A percentile compares a stretch with the other conserved stretches of the same genome.
Evolutionary conservation across 2,113 vertebrate genomes (phyloP).

Genomic region (Sminthopsis crassicaudata): DNA sequence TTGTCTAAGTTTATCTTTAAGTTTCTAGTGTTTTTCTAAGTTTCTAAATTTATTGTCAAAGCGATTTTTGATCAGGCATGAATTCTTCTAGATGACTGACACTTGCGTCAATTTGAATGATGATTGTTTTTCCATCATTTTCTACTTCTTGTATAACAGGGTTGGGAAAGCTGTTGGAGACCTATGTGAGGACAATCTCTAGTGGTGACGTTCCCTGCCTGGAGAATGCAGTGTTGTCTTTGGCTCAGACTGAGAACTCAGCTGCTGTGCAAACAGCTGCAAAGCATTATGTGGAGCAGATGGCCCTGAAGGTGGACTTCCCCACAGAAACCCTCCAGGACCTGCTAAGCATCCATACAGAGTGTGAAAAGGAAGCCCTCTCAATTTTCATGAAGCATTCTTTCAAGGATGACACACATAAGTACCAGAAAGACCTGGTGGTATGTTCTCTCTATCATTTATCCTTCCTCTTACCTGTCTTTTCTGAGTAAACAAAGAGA

Average conservation of each 20-base stretch:
- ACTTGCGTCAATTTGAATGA: not conserved
- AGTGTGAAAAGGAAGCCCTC: conserved; percentile 60
- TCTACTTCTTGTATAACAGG: conserved; percentile 45
- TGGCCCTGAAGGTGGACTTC: no score
- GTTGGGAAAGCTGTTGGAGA: conserved; percentile 66
- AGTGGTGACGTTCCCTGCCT: conserved; percentile 79
- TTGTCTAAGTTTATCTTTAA: no score
- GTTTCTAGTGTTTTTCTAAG: no score
- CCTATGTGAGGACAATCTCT: conserved; percentile 74
- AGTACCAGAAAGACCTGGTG: conserved; percentile 58
- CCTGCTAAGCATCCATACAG: no score
- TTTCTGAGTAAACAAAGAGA: not conserved
- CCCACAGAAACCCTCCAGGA: no score
- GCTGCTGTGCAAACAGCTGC: no score
- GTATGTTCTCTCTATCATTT: conserved; percentile 41
- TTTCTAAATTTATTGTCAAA: no score
- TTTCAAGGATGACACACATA: conserved; percentile 75
- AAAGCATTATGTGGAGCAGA: no score
- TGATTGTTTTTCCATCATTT: not conserved
- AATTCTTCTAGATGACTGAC: not conserved
- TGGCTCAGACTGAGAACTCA: conserved; percentile 78
- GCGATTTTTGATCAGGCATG: no score
- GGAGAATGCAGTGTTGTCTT: conserved; percentile 77
- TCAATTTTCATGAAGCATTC: conserved; percentile 72
- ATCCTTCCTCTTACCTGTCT: not conserved